These are phyloP conservation scores for Brachionus asplanchnoidis DNA, from an alignment of 1,140 invertebrate species.

Conservation along the genomic window DNA sequence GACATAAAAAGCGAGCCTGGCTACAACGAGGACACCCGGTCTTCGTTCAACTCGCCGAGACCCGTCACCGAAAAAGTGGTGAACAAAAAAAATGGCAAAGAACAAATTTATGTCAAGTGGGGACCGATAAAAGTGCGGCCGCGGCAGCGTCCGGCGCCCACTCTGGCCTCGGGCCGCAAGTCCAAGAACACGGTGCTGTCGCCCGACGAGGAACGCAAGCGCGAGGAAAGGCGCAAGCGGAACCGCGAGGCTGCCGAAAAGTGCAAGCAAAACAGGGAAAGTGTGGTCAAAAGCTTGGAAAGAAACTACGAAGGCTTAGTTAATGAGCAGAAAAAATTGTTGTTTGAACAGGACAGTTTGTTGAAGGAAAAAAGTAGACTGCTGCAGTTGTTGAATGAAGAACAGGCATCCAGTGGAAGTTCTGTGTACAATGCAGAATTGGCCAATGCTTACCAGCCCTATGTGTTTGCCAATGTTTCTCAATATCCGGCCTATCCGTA, in stretches of 20 bases:
- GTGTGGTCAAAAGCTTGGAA: neutral
- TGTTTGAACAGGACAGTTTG: neutral
- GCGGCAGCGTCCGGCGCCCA: constrained; percentile 13
- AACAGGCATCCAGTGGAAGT: neutral
- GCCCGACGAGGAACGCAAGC: constrained; percentile 2
- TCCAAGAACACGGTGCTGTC: constrained; percentile 5
- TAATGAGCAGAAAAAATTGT: neutral
- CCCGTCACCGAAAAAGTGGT: neutral
- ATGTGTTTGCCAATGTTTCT: neutral
- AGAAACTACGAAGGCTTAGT: neutral
- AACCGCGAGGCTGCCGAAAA: constrained; percentile 40
- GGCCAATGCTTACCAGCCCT: neutral
- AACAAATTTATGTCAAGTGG: neutral
- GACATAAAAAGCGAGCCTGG: neutral
- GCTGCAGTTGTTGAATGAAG: neutral
- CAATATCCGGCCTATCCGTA: neutral
- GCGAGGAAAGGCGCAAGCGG: constrained; percentile 12
- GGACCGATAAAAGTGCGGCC: constrained; percentile 26
- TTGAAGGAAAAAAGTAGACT: neutral
- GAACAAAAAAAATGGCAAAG: constrained; percentile 26
- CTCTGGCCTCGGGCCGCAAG: constrained; percentile 4
- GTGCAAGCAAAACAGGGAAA: constrained; percentile 37
- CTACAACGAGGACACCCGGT: neutral
- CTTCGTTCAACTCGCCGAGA: neutral
- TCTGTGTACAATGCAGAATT: neutral